These are phyloP conservation scores for Hippoglossus stenolepis DNA, from an alignment of 2,113 vertebrate species.

Conservation along the genomic window DNA sequence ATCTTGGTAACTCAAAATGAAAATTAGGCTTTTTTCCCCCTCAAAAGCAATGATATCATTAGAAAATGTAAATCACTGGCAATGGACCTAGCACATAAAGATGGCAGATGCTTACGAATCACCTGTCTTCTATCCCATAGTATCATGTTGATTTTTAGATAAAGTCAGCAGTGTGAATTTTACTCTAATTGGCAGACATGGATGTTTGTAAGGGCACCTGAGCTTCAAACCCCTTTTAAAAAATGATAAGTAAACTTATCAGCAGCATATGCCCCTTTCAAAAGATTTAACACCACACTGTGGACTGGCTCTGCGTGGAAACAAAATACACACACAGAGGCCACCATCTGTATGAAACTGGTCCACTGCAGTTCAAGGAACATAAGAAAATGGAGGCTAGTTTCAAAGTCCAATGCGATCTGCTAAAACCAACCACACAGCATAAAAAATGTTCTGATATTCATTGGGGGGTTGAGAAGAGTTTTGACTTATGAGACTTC, in stretches of 20 bases:
- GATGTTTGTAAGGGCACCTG: not conserved
- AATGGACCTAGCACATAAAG: slow-evolving; percentile 56
- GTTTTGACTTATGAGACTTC: slow-evolving; percentile 43
- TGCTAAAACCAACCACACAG: slow-evolving; percentile 54
- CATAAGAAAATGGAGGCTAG: slow-evolving; percentile 29
- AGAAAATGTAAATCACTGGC: slow-evolving; percentile 44
- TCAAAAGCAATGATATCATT: slow-evolving; percentile 23
- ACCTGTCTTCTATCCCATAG: slow-evolving; percentile 43
- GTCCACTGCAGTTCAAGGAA: slow-evolving; percentile 50
- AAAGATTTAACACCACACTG: slow-evolving; percentile 19
- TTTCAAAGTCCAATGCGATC: slow-evolving; percentile 28
- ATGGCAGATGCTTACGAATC: slow-evolving; percentile 33
- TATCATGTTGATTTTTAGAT: slow-evolving; percentile 9
- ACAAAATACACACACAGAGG: slow-evolving; percentile 29
- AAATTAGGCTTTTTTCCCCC: slow-evolving; percentile 11
- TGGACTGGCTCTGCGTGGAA: slow-evolving; percentile 32
- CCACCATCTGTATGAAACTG: slow-evolving; percentile 60
- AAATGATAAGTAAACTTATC: too few relatives aligned
- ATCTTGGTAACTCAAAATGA: slow-evolving; percentile 30
- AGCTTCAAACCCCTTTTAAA: not conserved
- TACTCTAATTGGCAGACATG: not conserved
- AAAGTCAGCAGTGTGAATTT: not conserved
- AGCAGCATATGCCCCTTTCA: slow-evolving; percentile 3
- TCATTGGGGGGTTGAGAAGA: slow-evolving; percentile 49
- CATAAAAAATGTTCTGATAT: slow-evolving; percentile 32